These are phyloP conservation scores for Wiebesia pumilae DNA, from an alignment of 1,140 invertebrate species.

Conservation along the genomic window DNA sequence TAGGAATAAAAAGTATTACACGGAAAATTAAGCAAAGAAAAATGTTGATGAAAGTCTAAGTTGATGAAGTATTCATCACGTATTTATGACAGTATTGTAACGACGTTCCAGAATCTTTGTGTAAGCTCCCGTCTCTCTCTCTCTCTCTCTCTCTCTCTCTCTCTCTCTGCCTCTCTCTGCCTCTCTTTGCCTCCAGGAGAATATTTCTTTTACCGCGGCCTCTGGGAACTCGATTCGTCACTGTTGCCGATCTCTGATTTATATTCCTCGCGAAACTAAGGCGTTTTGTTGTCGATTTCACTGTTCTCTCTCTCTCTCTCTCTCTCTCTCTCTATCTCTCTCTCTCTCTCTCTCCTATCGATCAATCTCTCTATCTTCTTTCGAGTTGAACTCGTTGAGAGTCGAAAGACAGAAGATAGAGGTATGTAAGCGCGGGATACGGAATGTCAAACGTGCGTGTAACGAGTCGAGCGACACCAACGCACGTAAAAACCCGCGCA, in stretches of 20 bases:
- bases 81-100: slow-evolving; percentile 57
- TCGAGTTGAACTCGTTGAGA: neutral
- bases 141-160: slow-evolving; percentile 25
- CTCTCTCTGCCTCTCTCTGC: neutral
- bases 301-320: neutral
- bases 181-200: neutral
- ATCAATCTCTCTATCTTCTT: too few species aligned
- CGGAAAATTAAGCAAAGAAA: slow-evolving; percentile 29
- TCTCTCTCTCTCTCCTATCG: neutral
- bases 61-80: slow-evolving; percentile 60
- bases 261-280: slow-evolving; percentile 18
- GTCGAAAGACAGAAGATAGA: neutral
- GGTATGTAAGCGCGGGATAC: slow-evolving; percentile 2
- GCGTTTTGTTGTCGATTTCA: slow-evolving; percentile 24
- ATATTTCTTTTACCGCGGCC: slow-evolving; percentile 5
- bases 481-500: neutral
- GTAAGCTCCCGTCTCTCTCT: slow-evolving; percentile 14
- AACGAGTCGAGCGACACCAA: slow-evolving; percentile 22
- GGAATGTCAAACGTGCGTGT: slow-evolving; percentile 30
- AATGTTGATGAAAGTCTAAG: slow-evolving; percentile 26
- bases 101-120: slow-evolving; percentile 52
- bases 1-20: neutral
- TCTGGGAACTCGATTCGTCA: slow-evolving; percentile 38
- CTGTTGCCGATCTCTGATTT: slow-evolving; percentile 21
- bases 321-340: neutral